These are phyloP conservation scores for Cavia porcellus DNA, from an alignment of 2,113 vertebrate genomes.

Conservation along the genomic window DNA sequence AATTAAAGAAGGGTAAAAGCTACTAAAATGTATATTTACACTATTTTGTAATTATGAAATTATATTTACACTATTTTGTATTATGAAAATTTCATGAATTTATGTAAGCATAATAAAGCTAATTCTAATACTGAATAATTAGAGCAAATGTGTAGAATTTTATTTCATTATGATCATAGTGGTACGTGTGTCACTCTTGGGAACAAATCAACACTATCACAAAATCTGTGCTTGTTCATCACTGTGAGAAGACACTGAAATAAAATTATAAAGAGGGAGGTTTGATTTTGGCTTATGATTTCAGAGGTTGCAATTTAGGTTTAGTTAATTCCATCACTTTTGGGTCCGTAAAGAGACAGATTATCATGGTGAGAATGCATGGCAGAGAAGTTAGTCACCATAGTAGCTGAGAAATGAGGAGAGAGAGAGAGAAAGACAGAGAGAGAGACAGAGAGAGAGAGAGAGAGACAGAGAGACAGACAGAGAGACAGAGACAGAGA, in stretches of 20 bases:
- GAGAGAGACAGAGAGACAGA: background rate
- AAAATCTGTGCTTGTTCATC: background rate
- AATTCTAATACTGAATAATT: background rate
- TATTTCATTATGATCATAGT: background rate
- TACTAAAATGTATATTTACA: too few relatives aligned
- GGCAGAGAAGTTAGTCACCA: background rate
- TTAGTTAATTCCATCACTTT: background rate
- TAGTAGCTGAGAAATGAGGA: too few relatives aligned
- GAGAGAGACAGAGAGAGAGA: background rate
- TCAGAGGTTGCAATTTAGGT: background rate
- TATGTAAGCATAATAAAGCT: background rate
- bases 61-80: too few relatives aligned
- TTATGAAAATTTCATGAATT: background rate
- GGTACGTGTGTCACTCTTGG: background rate
- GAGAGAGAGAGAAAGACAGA: background rate
- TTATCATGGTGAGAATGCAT: background rate
- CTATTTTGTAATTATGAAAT: too few relatives aligned
- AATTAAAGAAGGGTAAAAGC: background rate
- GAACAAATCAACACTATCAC: background rate
- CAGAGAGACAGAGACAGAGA: background rate
- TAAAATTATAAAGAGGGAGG: background rate
- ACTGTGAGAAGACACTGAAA: background rate
- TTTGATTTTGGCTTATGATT: background rate
- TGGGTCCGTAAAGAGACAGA: background rate
- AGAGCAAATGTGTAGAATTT: background rate